Evolutionary conservation across 2,113 vertebrate genomes (phyloP).

Genomic region (Ploceus nigricollis): DNA sequence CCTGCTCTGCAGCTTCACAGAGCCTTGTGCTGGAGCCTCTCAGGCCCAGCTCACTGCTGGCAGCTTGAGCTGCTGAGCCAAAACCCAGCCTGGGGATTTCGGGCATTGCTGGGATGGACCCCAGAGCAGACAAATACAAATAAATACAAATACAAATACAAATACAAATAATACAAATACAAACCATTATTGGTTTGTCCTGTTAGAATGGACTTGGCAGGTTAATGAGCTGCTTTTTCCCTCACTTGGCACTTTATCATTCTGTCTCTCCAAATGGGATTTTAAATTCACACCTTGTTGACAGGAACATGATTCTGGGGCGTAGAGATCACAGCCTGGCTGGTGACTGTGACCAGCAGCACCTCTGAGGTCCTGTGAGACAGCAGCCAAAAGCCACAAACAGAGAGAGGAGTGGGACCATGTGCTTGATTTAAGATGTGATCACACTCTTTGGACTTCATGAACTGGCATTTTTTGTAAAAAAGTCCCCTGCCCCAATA

Average conservation of each 20-base stretch:
- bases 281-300: not conserved
- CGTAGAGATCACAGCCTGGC: not conserved
- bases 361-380: not conserved
- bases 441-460: not conserved
- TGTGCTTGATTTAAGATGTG: not conserved
- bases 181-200: rapidly evolving
- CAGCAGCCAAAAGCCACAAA: not conserved
- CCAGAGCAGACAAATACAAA: not conserved
- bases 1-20: not conserved
- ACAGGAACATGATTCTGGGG: not conserved
- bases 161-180: too few relatives aligned
- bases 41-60: not conserved
- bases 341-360: not conserved
- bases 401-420: not conserved
- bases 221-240: not conserved
- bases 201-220: not conserved
- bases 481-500: not conserved
- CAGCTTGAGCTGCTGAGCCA: not conserved
- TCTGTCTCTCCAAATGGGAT: not conserved
- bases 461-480: not conserved
- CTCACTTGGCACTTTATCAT: not conserved
- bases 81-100: not conserved
- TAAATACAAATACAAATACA: too few relatives aligned
- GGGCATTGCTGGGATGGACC: not conserved
- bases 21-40: not conserved